phyloP scores from a whole-genome alignment of 2,888 invertebrate genomes.

The Troides aeacus region DNA sequence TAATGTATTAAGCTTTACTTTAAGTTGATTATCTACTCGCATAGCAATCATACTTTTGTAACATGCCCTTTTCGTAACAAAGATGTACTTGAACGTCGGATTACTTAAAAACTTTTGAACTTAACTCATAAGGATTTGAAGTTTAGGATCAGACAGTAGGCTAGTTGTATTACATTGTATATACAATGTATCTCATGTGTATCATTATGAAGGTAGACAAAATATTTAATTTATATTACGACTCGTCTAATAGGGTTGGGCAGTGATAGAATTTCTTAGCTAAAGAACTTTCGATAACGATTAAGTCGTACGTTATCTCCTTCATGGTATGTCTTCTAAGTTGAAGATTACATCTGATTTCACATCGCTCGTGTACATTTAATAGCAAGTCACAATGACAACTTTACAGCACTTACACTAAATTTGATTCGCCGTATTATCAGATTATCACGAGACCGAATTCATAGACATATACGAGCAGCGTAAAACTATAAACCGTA shows the following conservation, averaged over 20 bases:
- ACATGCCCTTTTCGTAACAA: background rate
- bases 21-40: constrained; percentile 6
- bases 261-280: too few relatives aligned
- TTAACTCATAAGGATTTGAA: background rate
- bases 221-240: too few relatives aligned
- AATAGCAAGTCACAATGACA: background rate
- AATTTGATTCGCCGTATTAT: background rate
- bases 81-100: constrained; percentile 2
- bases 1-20: constrained; percentile 19
- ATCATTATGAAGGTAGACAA: too few relatives aligned
- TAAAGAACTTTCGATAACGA: too few relatives aligned
- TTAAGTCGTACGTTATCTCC: too few relatives aligned
- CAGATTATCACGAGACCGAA: background rate
- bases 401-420: background rate
- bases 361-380: background rate
- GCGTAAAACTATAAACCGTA: background rate
- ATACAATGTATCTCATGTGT: too few relatives aligned
- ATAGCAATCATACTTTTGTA: constrained; percentile 1
- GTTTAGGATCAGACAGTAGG: background rate
- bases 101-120: background rate
- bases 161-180: too few relatives aligned
- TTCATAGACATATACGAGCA: background rate
- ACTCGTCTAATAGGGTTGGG: too few relatives aligned
- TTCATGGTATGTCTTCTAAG: too few relatives aligned
- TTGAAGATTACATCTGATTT: background rate